Conservation (phyloP, 2,888 invertebrate genomes). For the Chrysomela aeneicollis region DNA sequence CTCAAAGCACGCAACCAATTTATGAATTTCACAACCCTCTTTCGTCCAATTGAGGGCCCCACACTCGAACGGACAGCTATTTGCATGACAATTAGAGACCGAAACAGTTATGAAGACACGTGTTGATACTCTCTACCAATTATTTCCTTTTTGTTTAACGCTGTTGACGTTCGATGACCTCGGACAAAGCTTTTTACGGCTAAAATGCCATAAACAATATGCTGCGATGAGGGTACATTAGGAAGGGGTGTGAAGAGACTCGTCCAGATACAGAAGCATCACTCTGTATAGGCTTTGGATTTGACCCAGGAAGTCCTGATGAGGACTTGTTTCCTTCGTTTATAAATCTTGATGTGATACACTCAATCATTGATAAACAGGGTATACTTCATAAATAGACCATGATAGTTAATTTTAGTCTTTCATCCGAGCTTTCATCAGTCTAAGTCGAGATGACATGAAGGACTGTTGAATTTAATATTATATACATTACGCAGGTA, state of each 20-base stretch:
- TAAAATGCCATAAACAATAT: constrained; percentile 32
- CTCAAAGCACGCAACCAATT: constrained; percentile 26
- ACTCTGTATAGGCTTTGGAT: neutral
- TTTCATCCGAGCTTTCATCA: too few species aligned
- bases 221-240: constrained; percentile 5
- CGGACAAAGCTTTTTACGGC: constrained; percentile 32
- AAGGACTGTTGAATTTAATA: too few species aligned
- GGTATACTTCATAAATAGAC: too few species aligned
- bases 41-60: constrained; percentile 30
- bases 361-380: too few species aligned
- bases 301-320: too few species aligned
- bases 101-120: constrained; percentile 37
- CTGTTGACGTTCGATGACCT: constrained; percentile 31
- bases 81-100: constrained; percentile 45
- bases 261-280: too few species aligned
- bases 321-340: too few species aligned
- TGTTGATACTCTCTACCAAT: constrained; percentile 40
- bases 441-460: too few species aligned
- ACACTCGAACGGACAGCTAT: constrained; percentile 37
- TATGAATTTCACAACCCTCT: constrained; percentile 19
- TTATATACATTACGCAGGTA: too few species aligned
- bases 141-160: constrained; percentile 36
- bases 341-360: too few species aligned
- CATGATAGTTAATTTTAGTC: too few species aligned
- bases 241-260: constrained; percentile 1